phyloP scores from a whole-genome alignment of 2,888 invertebrate species.

The Desoria tigrina region DNA sequence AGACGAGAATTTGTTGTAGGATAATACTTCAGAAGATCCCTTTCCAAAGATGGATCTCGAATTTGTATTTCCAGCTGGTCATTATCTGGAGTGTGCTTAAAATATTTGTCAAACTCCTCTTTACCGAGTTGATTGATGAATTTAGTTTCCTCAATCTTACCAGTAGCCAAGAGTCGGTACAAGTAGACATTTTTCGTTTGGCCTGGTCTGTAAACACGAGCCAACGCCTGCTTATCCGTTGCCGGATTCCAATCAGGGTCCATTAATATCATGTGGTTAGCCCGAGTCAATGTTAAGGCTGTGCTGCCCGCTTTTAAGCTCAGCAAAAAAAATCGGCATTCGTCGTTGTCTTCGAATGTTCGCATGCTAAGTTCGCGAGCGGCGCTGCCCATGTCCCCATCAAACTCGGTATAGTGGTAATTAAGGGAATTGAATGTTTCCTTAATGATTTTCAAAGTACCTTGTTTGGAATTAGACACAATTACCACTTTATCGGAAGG shows the following conservation, averaged over 20 bases:
- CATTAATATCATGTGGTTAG: conserved; percentile 20
- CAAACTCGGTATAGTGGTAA: too few relatives aligned
- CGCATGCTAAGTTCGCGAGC: too few relatives aligned
- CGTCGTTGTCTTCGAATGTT: not conserved
- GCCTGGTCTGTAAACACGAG: conserved; percentile 96
- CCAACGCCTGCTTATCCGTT: conserved; percentile 99
- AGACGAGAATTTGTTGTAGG: not conserved
- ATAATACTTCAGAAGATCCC: not conserved
- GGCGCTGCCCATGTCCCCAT: too few relatives aligned
- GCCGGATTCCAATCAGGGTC: conserved; percentile 90
- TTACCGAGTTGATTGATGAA: conserved; percentile 1
- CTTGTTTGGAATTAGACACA: too few relatives aligned
- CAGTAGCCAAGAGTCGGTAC: conserved; percentile 88
- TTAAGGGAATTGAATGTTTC: too few relatives aligned
- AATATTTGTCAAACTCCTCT: not conserved
- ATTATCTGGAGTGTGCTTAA: not conserved
- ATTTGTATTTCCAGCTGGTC: not conserved
- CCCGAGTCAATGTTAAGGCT: conserved; percentile 1
- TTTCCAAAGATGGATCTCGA: not conserved
- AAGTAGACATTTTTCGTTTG: conserved; percentile 97
- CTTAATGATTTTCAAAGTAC: too few relatives aligned
- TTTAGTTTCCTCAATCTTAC: conserved; percentile 92
- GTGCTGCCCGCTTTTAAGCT: conserved; percentile 24
- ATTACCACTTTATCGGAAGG: not conserved
- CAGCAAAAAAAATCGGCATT: not conserved